Evolutionary conservation across 2,888 invertebrate species (phyloP).

Genomic region (Spicauda simplicius): DNA sequence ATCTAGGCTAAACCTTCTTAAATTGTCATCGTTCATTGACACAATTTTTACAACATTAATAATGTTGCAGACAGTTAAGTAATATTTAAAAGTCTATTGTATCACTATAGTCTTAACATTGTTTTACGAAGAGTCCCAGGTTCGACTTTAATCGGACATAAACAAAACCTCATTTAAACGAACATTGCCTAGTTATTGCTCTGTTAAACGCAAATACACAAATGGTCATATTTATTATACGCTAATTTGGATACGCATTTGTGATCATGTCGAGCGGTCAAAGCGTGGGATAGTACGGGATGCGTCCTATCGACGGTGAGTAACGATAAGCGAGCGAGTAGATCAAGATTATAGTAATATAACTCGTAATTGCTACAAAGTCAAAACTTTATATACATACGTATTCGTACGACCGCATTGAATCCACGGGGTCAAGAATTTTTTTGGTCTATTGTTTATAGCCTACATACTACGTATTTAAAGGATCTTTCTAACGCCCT

Average conservation of each 20-base stretch:
- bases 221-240: conserved; percentile 16
- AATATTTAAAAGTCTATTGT: background rate
- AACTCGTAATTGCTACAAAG: too few species aligned
- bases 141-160: too few species aligned
- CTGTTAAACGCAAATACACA: conserved; percentile 16
- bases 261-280: conserved; percentile 22
- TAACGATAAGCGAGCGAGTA: background rate
- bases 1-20: conserved; percentile 7
- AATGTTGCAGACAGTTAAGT: background rate
- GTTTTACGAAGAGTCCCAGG: too few species aligned
- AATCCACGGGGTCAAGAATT: too few species aligned
- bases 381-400: too few species aligned
- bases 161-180: too few species aligned
- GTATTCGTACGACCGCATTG: too few species aligned
- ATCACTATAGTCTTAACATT: too few species aligned
- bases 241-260: conserved; percentile 8
- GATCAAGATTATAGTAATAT: background rate
- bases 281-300: conserved; percentile 10
- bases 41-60: background rate
- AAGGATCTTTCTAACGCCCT: too few species aligned
- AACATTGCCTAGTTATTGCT: background rate
- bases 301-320: background rate
- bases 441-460: too few species aligned
- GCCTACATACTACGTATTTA: too few species aligned
- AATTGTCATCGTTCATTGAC: conserved; percentile 9